Conservation (phyloP, 2,113 vertebrate species). For the Lophotis ruficrista region DNA sequence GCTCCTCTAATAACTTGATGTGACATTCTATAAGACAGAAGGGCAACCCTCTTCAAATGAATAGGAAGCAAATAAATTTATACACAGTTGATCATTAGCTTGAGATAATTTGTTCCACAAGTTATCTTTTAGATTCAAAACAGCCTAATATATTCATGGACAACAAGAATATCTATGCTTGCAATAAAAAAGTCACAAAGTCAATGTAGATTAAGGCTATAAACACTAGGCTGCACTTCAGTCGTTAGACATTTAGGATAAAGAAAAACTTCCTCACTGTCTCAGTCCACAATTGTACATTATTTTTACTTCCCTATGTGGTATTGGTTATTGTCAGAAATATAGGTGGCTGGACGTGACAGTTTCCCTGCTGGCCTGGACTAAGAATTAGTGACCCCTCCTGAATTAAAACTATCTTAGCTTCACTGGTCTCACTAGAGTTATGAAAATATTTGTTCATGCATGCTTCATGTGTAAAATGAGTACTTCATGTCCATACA, state of each 20-base stretch:
- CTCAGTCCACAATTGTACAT: not conserved
- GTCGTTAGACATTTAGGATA: not conserved
- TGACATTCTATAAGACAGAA: not conserved
- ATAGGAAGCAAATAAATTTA: not conserved
- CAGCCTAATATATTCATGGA: not conserved
- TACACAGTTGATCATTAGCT: not conserved
- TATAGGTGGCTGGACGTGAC: not conserved
- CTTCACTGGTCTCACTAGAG: not conserved
- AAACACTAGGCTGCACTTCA: not conserved
- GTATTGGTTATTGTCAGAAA: not conserved
- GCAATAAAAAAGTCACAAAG: not conserved
- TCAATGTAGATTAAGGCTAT: not conserved
- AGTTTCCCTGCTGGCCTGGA: not conserved
- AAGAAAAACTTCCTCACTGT: not conserved
- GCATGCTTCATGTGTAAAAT: not conserved
- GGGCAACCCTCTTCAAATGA: not conserved
- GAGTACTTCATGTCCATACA: not conserved
- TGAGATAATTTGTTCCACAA: not conserved
- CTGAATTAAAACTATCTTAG: not conserved
- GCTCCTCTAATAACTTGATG: not conserved
- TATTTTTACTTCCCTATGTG: not conserved
- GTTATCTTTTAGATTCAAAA: not conserved
- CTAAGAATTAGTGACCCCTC: not conserved
- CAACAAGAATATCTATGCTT: not conserved
- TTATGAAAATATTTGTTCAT: not conserved